These are phyloP conservation scores for Rhopalosiphum padi DNA, from an alignment of 1,140 invertebrate genomes.

Conservation along the genomic window DNA sequence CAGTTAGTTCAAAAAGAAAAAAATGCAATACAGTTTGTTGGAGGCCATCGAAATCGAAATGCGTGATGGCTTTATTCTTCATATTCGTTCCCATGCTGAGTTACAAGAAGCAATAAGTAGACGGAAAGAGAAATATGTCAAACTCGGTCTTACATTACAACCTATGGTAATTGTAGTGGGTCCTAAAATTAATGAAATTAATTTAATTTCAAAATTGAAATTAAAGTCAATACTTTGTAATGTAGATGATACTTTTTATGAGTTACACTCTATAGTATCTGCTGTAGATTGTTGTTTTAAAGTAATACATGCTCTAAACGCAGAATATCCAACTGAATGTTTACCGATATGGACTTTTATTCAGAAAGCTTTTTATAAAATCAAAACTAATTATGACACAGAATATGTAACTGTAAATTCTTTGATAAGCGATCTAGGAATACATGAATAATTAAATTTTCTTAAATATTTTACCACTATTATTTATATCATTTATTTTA, in stretches of 20 bases:
- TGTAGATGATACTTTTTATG: neutral
- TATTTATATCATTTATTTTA: too few relatives aligned
- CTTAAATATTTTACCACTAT: neutral
- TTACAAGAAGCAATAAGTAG: neutral
- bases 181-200: neutral
- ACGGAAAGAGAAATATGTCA: neutral
- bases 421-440: neutral
- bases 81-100: neutral
- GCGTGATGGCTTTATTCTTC: neutral
- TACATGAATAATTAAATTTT: neutral
- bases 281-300: constrained; percentile 25
- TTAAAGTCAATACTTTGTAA: neutral
- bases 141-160: constrained; percentile 11
- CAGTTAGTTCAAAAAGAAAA: neutral
- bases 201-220: too few relatives aligned
- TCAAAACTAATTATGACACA: neutral
- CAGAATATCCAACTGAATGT: neutral
- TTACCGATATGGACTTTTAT: neutral
- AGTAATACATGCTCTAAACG: neutral
- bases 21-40: neutral
- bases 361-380: constrained; percentile 2
- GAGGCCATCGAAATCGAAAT: neutral
- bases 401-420: neutral
- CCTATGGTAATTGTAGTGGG: neutral
- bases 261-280: neutral